phyloP scores from a whole-genome alignment of 1,140 invertebrate species.

The Pectinophora gossypiella region DNA sequence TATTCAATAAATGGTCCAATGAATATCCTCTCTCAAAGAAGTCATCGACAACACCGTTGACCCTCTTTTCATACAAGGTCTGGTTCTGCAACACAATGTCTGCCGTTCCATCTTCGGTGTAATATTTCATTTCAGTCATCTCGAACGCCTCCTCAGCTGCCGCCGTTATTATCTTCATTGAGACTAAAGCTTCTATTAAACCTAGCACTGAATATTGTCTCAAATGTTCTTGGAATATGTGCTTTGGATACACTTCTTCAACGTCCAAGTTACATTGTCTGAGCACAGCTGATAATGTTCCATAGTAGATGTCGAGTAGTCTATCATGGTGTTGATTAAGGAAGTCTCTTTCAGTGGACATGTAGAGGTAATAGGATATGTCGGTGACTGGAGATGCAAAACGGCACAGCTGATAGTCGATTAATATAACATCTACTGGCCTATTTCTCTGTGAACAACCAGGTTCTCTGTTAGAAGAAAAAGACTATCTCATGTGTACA shows the following conservation, averaged over 20 bases:
- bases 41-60: conserved; percentile 47
- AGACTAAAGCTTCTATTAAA: conserved; percentile 52
- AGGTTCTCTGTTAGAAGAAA: neutral
- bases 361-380: conserved; percentile 77
- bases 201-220: conserved; percentile 47
- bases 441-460: conserved; percentile 28
- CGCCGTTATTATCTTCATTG: conserved; percentile 59
- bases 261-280: conserved; percentile 55
- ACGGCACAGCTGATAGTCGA: conserved; percentile 77
- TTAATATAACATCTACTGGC: conserved; percentile 59
- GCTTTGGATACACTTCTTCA: conserved; percentile 63
- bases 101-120: conserved; percentile 22
- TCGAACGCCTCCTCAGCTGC: conserved; percentile 43
- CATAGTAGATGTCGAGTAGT: conserved; percentile 76
- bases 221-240: conserved; percentile 53
- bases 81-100: conserved; percentile 29
- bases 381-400: conserved; percentile 77
- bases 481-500: no score
- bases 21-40: conserved; percentile 47
- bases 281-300: conserved; percentile 57
- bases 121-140: conserved; percentile 48
- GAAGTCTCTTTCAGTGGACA: conserved; percentile 70
- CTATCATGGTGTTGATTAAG: conserved; percentile 62
- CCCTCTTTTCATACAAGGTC: conserved; percentile 36
- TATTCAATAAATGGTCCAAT: conserved; percentile 24